These are phyloP conservation scores for Micromussa lordhowensis DNA, from an alignment of 92 coral and sea anemone genomes.

Conservation along the genomic window DNA sequence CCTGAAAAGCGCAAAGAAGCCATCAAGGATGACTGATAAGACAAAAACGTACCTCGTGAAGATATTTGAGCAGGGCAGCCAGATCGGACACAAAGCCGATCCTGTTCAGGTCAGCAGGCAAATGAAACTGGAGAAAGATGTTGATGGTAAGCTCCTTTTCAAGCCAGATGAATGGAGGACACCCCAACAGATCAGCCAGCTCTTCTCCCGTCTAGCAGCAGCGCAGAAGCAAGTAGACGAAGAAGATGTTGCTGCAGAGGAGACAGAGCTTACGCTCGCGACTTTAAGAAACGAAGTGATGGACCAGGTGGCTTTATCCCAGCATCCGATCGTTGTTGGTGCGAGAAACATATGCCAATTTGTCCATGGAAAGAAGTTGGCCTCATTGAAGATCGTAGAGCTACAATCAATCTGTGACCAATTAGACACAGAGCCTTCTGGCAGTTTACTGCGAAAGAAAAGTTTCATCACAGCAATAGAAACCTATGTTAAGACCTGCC, in stretches of 20 bases:
- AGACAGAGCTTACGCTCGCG: constrained; percentile 22
- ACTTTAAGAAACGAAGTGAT: constrained; percentile 21
- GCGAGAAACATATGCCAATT: constrained; percentile 29
- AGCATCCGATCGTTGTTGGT: constrained; percentile 41
- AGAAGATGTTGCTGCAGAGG: constrained; percentile 33
- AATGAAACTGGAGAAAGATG: constrained; percentile 47
- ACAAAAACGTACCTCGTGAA: constrained; percentile 32
- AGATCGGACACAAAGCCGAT: constrained; percentile 43
- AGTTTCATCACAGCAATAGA: background rate
- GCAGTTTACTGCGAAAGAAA: constrained; percentile 31
- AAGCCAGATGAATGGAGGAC: constrained; percentile 54
- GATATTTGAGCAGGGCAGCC: constrained; percentile 37
- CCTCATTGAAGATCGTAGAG: constrained; percentile 19
- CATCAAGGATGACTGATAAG: constrained; percentile 44
- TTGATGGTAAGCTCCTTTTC: constrained; percentile 9
- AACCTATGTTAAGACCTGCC: background rate
- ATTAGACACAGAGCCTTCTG: constrained; percentile 29
- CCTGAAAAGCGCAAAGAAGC: constrained; percentile 37
- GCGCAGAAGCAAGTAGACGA: constrained; percentile 38
- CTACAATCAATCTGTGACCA: constrained; percentile 33
- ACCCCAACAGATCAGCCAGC: constrained; percentile 33
- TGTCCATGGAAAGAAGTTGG: constrained; percentile 11
- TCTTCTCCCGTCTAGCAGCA: constrained; percentile 38
- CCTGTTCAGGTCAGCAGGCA: constrained; percentile 48
- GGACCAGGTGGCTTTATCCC: constrained; percentile 12